phyloP scores from a whole-genome alignment of 2,113 vertebrate species.

The Thamnophis sirtalis region DNA sequence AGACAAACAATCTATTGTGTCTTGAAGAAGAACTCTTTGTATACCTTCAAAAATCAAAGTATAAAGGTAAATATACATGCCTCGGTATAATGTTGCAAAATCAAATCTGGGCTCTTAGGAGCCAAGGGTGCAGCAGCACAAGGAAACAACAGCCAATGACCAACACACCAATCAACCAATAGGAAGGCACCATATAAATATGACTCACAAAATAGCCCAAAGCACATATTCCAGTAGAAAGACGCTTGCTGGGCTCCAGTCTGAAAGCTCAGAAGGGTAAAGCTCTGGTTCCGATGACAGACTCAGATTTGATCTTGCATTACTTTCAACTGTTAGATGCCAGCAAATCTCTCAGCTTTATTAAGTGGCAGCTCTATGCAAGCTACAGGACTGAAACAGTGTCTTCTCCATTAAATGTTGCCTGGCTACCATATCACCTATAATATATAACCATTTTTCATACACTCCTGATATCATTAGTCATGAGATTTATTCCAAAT shows the following conservation, averaged over 20 bases:
- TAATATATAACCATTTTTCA: background rate
- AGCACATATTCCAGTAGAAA: background rate
- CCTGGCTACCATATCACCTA: background rate
- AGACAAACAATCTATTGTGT: background rate
- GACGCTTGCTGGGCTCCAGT: background rate
- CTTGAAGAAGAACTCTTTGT: background rate
- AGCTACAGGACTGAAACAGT: background rate
- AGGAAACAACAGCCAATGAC: background rate
- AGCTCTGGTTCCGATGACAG: background rate
- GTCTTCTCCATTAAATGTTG: background rate
- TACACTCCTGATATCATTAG: background rate
- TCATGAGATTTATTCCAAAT: background rate
- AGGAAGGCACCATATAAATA: background rate
- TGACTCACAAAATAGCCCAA: background rate
- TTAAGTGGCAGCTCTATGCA: background rate
- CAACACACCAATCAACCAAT: background rate
- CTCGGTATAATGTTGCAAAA: too few species aligned
- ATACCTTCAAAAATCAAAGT: background rate
- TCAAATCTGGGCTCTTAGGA: too few species aligned
- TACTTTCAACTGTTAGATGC: background rate
- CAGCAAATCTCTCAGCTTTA: background rate
- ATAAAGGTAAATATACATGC: background rate
- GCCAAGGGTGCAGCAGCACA: background rate
- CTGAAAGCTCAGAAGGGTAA: background rate
- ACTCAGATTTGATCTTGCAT: background rate